Evolutionary conservation across 2,113 vertebrate genomes (phyloP), one percentile per base, ranked within the genome.

Genomic region (Channa maculata): DNA sequence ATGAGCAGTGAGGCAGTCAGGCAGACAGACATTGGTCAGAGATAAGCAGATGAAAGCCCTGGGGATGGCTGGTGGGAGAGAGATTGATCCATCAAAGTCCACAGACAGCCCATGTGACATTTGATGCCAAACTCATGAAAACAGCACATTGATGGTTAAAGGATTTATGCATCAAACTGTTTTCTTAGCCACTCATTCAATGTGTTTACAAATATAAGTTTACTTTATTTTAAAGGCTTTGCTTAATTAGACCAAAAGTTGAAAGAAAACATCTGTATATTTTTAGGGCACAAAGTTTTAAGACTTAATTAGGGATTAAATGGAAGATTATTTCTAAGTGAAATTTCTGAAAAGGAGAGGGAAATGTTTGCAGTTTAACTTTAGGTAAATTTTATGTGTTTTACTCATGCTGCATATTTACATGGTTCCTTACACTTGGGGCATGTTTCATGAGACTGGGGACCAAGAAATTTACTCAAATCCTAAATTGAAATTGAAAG

Each of bases 1-100:
- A 90, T 87, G 83, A 88, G 80, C 71, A 86, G 90, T 39, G 69
- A 89, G 89, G 87, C 83, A 83, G 86, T 89, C 88, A 90, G 88
- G 77, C 88, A 88, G 91, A 86, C 91, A 91, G 90, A 88, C 91
- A 92, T 90, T 90, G 89, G 89, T 89, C 89, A 91, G 88, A 92
- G 91, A 92, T 92, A 93, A 92, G 90, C 85, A 92, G 87, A 87
- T 86, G 87, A 90, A 90, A 82, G 84, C 88, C 86, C 84, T 15
- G 54, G 88, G 91, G 90, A 90, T 65, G 80, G 88, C 83, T 85
- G 85, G 64, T 82, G 88, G 91, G 86, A 80, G 82, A 82, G 84
- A 93, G 90, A 93, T 92, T 90, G 91, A 92, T 91, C 91, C 87
- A 82, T 93, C 91, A 92, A 88, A 89, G 84, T 82, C 80, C 71